A percentile compares a stretch with the other conserved stretches of the same genome.
Evolutionary conservation across 2,113 vertebrate genomes (phyloP).

Genomic region (Embiotoca jacksoni): DNA sequence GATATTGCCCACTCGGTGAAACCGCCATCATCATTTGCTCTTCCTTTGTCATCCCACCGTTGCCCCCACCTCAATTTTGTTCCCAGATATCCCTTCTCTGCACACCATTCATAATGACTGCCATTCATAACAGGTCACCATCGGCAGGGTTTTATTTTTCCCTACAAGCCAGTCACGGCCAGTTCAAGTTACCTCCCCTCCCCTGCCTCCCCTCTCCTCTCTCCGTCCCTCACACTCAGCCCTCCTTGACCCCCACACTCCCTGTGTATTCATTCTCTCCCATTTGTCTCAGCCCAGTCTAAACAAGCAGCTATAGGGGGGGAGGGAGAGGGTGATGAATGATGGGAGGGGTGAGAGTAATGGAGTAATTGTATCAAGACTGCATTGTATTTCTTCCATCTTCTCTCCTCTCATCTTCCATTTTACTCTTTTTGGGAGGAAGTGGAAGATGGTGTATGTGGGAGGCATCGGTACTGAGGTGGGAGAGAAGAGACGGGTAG

Average conservation of each 20-base stretch:
- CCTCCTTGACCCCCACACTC: slow-evolving; percentile 73
- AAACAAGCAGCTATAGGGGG: slow-evolving; percentile 73
- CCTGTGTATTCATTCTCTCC: slow-evolving; percentile 68
- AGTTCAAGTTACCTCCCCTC: slow-evolving; percentile 71
- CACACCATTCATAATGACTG: slow-evolving; percentile 57
- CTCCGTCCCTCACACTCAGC: slow-evolving; percentile 60
- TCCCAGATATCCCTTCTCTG: slow-evolving; percentile 41
- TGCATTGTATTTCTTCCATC: slow-evolving; percentile 33
- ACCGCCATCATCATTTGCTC: slow-evolving; percentile 24
- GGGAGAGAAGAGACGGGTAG: slow-evolving; percentile 1
- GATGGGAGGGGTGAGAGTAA: slow-evolving; percentile 45
- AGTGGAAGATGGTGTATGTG: slow-evolving; percentile 20
- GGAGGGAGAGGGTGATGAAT: slow-evolving; percentile 63
- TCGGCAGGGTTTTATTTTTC: slow-evolving; percentile 59
- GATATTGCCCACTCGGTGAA: background rate
- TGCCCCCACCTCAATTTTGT: slow-evolving; percentile 1
- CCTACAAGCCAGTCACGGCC: slow-evolving; percentile 41
- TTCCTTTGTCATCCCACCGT: slow-evolving; percentile 16
- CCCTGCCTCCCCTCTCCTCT: slow-evolving; percentile 25
- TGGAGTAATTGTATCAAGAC: slow-evolving; percentile 51
- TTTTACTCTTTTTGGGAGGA: slow-evolving; percentile 21
- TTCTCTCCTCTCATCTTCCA: slow-evolving; percentile 42
- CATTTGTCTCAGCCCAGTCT: slow-evolving; percentile 80
- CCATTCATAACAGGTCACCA: slow-evolving; percentile 64
- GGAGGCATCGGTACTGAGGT: slow-evolving; percentile 20